Base-by-base conservation (phyloP, 1,140 invertebrate genomes). In the Drosophila paulistorum region DNA sequence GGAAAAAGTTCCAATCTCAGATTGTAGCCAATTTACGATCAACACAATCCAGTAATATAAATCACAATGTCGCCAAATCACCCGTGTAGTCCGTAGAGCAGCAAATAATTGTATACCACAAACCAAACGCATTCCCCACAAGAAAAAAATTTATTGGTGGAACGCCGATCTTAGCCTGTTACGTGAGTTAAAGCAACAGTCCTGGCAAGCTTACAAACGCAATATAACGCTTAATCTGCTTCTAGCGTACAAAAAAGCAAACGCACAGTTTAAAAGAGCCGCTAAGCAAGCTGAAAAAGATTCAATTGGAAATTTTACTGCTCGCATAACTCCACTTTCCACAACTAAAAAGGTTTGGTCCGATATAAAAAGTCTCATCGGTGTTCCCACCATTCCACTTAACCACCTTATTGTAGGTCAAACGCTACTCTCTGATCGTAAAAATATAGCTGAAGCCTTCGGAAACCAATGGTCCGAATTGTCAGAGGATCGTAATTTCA, bases 301-400 rank as follows among this genome's bases (percentile, higher is more conserved):
- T 37, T 37, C 35, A 37, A 37, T 37, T 10, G 35, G 35, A 37
- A 14, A 59, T 3, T 60, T 59, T 26, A 67, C 54, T 23, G 20
- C 6, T 14, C 51, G 33, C 17, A 60, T 67, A 3, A 17, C 35
- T 11, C 57, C 37, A 11, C 33, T 26, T 4, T 41, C 37, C 9
- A 61, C 33, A 11, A 33, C 55, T 5, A 68, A 58, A 48, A 61
- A 61, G 45, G 42, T 61, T 26, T 26, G 23, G 57, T 13, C 57
- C n/a, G 57, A 68, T 14, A 68, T 68, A 11, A 68, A 68, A 61
- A 59, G 37, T 13, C 33, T 68, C 11, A 42, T 37, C 42, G 65
- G 65, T 60, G 20, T 35, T 7, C 54, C 54, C 5, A 68, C 17
- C 11, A 39, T 11, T 6, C 23, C 42, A 2, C 14, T 48, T 7